Percentiles rank a stretch among this genome's conserved stretches.
Conservation (phyloP, 2,888 invertebrate genomes). For the Ophion slaviceki region DNA sequence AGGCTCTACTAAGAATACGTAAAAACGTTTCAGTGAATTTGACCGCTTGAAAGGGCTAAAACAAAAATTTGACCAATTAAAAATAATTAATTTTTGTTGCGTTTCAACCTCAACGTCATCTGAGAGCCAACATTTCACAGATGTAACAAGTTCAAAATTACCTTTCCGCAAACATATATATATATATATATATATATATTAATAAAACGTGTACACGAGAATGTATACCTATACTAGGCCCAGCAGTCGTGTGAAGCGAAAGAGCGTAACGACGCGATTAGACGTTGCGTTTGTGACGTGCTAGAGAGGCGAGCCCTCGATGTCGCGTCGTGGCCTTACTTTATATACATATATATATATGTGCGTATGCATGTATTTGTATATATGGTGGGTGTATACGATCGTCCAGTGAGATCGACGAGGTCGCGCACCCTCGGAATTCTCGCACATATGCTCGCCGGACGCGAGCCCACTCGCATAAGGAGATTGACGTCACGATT, state of each 20-base stretch:
- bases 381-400: conserved; percentile 24
- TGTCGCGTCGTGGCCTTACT: background rate
- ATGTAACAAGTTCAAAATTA: no score
- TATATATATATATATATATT: no score
- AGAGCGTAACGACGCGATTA: background rate
- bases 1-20: no score
- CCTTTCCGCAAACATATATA: no score
- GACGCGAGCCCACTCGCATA: background rate
- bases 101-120: no score
- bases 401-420: conserved; percentile 52
- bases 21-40: no score
- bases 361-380: background rate
- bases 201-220: no score
- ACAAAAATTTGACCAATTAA: no score
- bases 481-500: conserved; percentile 5
- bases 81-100: no score
- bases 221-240: background rate
- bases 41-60: no score
- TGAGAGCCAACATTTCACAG: no score
- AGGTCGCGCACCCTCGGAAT: conserved; percentile 43
- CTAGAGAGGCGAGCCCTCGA: conserved; percentile 35
- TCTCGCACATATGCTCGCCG: conserved; percentile 30
- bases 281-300: conserved; percentile 29
- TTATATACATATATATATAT: no score
- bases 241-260: background rate